Evolutionary conservation across 2,113 vertebrate species (phyloP).

Genomic region (Pseudois nayaur): DNA sequence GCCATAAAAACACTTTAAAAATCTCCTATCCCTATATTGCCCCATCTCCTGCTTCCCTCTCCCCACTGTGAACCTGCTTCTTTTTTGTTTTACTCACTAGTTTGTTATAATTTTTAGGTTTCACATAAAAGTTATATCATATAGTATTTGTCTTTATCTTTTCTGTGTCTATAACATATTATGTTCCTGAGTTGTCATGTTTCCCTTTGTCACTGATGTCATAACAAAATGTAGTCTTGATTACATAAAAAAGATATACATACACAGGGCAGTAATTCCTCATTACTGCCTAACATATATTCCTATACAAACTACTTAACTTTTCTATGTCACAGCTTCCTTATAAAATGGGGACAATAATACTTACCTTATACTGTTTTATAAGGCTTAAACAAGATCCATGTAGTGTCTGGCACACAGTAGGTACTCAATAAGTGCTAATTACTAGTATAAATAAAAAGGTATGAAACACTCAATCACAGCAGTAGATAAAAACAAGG

Average conservation of each 20-base stretch:
- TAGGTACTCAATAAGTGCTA: not conserved
- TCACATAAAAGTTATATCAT: not conserved
- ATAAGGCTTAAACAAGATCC: constrained; percentile 13
- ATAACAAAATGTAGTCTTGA: constrained; percentile 23
- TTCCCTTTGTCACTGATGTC: constrained; percentile 35
- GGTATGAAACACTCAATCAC: not conserved
- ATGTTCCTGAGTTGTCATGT: not conserved
- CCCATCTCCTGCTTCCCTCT: not conserved
- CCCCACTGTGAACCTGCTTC: not conserved
- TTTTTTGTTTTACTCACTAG: not conserved
- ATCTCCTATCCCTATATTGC: not conserved
- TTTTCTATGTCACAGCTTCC: not conserved
- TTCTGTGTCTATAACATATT: not conserved
- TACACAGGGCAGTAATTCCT: constrained; percentile 35
- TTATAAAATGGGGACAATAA: constrained; percentile 12
- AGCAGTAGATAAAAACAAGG: constrained; percentile 1
- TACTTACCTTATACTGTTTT: not conserved
- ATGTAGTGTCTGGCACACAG: not conserved
- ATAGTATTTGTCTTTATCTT: not conserved
- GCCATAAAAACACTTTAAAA: not conserved
- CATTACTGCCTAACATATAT: not conserved
- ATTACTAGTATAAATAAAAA: constrained; percentile 24
- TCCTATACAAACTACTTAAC: not conserved
- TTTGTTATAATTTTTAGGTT: not conserved
- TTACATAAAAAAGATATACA: constrained; percentile 37